phyloP scores from a whole-genome alignment of 2,113 vertebrate species.

The Platysteira castanea region DNA sequence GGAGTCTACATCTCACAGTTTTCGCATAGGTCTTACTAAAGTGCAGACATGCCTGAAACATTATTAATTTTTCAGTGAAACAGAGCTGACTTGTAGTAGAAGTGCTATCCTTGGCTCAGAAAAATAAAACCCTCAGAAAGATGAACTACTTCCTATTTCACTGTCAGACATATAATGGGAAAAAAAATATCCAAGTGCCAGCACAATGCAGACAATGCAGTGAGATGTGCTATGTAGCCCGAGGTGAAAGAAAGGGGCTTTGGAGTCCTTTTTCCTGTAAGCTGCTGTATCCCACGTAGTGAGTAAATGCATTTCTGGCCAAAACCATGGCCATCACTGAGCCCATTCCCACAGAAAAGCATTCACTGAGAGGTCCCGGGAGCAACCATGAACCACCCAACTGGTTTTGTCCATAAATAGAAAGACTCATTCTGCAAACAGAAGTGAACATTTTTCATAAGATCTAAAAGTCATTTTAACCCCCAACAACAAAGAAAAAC shows the following conservation, averaged over 20 bases:
- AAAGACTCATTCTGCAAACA: not conserved
- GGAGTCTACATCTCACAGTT: not conserved
- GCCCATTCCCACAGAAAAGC: not conserved
- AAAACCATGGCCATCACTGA: not conserved
- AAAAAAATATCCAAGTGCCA: not conserved
- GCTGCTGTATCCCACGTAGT: not conserved
- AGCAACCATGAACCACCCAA: not conserved
- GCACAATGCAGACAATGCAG: not conserved
- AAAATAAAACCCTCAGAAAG: not conserved
- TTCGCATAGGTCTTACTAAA: not conserved
- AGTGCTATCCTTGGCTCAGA: not conserved
- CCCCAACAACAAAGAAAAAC: not conserved
- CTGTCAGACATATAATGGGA: not conserved
- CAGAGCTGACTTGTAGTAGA: not conserved
- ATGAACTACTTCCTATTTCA: not conserved
- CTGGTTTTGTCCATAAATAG: not conserved
- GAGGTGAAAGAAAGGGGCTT: not conserved
- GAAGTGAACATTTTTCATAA: not conserved
- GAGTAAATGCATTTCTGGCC: not conserved
- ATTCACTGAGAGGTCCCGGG: not conserved
- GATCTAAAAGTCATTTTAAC: not conserved
- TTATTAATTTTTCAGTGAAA: not conserved
- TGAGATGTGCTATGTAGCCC: not conserved
- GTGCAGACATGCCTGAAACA: not conserved
- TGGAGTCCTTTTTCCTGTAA: not conserved